Percentiles rank a stretch among this genome's conserved stretches.
These are phyloP conservation scores for Cryptus viduatorius DNA, from an alignment of 2,888 invertebrate species.

Conservation along the genomic window DNA sequence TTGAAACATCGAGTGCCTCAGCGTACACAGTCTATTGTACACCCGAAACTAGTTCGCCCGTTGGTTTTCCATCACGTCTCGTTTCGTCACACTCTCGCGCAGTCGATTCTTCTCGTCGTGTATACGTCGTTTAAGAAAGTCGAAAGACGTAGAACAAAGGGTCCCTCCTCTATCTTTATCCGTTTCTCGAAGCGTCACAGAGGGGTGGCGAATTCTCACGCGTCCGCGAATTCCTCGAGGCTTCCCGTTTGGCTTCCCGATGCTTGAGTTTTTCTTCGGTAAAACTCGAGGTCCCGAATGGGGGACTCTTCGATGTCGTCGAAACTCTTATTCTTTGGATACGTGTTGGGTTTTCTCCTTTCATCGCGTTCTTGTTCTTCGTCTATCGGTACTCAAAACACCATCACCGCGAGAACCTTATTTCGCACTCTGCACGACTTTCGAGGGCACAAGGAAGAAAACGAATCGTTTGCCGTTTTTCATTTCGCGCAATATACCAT, in stretches of 20 bases:
- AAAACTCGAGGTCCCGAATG: slow-evolving; percentile 25
- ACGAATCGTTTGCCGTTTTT: slow-evolving; percentile 55
- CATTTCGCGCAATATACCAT: slow-evolving; percentile 57
- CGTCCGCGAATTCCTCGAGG: slow-evolving; percentile 41
- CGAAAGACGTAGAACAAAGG: slow-evolving; percentile 36
- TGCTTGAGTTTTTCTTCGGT: slow-evolving; percentile 31
- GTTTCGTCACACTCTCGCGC: slow-evolving; percentile 22
- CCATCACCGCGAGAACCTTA: slow-evolving; percentile 37
- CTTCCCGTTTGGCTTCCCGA: slow-evolving; percentile 33
- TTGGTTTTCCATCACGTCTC: slow-evolving; percentile 45
- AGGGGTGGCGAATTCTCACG: slow-evolving; percentile 50
- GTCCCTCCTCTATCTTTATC: slow-evolving; percentile 45
- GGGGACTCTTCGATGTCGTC: slow-evolving; percentile 21
- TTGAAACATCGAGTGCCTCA: slow-evolving; percentile 37
- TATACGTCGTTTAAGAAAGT: slow-evolving; percentile 6
- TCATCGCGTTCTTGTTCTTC: slow-evolving; percentile 6
- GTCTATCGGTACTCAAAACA: slow-evolving; percentile 14
- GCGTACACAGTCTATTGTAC: slow-evolving; percentile 26
- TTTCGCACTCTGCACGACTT: slow-evolving; percentile 40
- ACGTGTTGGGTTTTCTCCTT: slow-evolving; percentile 14
- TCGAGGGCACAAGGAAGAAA: slow-evolving; percentile 24
- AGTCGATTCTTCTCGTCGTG: slow-evolving; percentile 29
- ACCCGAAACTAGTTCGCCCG: slow-evolving; percentile 24
- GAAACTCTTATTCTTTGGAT: slow-evolving; percentile 34
- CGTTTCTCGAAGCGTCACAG: neutral